Base-by-base conservation (phyloP, 37 sponge, comb jelly and placozoan species). In the Halisarca cf. caerulea region DNA sequence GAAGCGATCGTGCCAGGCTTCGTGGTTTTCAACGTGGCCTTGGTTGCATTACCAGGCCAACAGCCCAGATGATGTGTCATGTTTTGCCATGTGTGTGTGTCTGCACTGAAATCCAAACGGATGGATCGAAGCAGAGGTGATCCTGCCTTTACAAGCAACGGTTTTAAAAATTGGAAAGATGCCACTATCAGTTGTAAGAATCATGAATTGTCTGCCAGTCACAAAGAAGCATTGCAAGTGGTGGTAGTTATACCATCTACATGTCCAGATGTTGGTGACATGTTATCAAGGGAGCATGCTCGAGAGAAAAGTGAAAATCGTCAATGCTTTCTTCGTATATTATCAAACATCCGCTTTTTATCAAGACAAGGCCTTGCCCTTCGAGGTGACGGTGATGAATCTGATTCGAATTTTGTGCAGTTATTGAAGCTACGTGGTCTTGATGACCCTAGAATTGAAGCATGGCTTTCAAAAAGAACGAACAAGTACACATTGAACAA, bases 291-390 rank as follows among this genome's bases (percentile, higher is more conserved):
- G 2, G 42, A 89, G 36, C 82, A 77, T 42, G 25, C 53, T 25
- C 47, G 39, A 41, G 66, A 86, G 41, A 92, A 92, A 55, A 89
- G 86, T 53, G 44, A 42, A n/a, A 88, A 88, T 51, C 45, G 84
- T 30, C 42, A 80, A 75, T 83, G 87, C 82, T 61, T 94, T 39
- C 37, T 84, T n/a, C 62, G 33, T 70, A 68, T 91, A 39, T 53
- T 94, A 20, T 66, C 82, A 42, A 78, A 86, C 57, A 28, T 20
- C 40, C 57, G 87, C 39, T 91, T 88, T 87, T 82, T 90, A 4
- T 80, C 91, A 11, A 77, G 91, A 6, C 91, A 94, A 85, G 95
- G 71, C 54, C 9, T 80, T 15, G 15, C 84, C 20, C 21, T 88
- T 17, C 43, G 89, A 24, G 89, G 83, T 24, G 38, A 69, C 28